Evolutionary conservation across 2,113 vertebrate species (phyloP).

Genomic region (Brevimyrus niger): DNA sequence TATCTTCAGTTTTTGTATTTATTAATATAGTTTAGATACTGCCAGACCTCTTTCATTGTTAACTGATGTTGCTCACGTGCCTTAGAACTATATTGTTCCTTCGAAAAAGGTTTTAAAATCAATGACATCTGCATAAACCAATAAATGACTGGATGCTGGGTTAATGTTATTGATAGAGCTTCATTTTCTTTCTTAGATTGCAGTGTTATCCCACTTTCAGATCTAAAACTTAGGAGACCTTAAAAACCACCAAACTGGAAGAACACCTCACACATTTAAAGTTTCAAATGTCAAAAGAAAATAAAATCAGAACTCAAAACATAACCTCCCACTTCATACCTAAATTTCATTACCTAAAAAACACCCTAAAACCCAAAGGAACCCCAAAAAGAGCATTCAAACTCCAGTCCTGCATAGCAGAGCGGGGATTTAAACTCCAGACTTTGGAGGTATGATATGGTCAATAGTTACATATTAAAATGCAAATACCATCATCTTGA

Average conservation of each 20-base stretch:
- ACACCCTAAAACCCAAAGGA: background rate
- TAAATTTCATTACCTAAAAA: background rate
- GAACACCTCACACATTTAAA: background rate
- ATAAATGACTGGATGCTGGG: background rate
- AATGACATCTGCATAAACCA: background rate
- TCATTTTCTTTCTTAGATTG: background rate
- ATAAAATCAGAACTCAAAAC: background rate
- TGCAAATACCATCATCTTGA: background rate
- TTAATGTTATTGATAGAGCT: background rate
- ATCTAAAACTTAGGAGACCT: background rate
- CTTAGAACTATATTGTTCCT: background rate
- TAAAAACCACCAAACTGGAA: background rate
- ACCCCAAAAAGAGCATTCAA: background rate
- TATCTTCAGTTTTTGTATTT: background rate
- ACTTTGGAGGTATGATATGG: background rate
- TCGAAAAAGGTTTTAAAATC: background rate
- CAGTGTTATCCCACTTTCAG: background rate
- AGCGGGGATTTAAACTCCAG: background rate
- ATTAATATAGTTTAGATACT: background rate
- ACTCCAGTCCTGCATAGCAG: background rate
- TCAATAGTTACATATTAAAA: background rate
- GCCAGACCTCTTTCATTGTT: background rate
- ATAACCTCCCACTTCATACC: background rate
- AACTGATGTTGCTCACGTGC: background rate
- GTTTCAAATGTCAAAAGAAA: background rate